Evolutionary conservation across 2,113 vertebrate genomes (phyloP), one percentile per base, ranked within the genome.

Genomic region (Pipra filicauda): DNA sequence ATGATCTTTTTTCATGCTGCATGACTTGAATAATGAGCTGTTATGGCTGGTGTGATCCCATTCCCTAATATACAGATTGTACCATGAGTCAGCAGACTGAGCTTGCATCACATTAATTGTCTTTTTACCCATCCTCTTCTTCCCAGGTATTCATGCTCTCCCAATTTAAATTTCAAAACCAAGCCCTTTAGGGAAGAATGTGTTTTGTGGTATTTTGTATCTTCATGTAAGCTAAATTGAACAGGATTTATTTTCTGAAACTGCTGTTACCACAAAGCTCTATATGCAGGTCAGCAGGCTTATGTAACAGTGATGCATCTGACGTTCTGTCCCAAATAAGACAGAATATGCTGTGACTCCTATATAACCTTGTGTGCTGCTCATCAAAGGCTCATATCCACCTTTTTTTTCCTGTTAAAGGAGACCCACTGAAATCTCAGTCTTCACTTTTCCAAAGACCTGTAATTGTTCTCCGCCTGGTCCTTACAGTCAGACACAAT

Each of bases 301-400:
- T 96, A 97, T 78, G 57, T 96, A 96, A 96, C 72, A 93, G 59
- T 57, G 79, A 88, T 93, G 93, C 85, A 95, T 88, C 93, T 96
- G 93, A 39, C 79, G 23, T 69, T 85, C 85, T 91, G 92, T 66
- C 82, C 96, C 88, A 85, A 75, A 33, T 39, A 59, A 28, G 11
- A 23, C 19, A 83, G 82, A 93, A 88, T 77, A 64, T 37, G 51
- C 89, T 90, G 75, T 93, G 91, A 90, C 90, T 94, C 78, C 90
- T 84, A 83, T 33, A 65, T 93, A 93, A 91, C 93, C 93, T 94
- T 93, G 82, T 67, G 33, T 0, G 0, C 20, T 88, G 33, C 11
- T 91, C 48, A 49, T 57, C 54, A 62, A 44, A 76, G 14, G 37
- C 62, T 91, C 41, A 37, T 16, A 46, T 5, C 37, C 31, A n/a